These are phyloP conservation scores for Hydrophis major DNA, from an alignment of 2,797 vertebrate species.

Conservation along the genomic window DNA sequence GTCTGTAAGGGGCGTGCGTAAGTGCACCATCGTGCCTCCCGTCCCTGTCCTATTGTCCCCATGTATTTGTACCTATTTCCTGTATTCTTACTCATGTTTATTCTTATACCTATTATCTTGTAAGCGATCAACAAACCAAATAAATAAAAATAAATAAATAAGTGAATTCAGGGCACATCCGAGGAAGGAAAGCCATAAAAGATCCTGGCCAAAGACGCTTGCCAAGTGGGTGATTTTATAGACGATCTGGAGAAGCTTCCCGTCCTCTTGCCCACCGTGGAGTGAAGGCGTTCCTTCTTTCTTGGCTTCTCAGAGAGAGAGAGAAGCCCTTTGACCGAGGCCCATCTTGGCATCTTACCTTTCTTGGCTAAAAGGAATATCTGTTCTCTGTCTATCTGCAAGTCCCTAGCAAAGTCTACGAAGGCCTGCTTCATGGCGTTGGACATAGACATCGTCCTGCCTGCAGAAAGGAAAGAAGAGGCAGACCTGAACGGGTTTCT, in stretches of 20 bases:
- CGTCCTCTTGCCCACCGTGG: background rate
- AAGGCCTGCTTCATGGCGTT: fast-evolving
- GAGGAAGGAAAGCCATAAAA: background rate
- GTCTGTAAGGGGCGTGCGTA: too few species aligned
- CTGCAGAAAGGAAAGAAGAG: background rate
- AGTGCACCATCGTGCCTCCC: too few species aligned
- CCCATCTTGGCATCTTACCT: background rate
- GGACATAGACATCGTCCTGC: fast-evolving
- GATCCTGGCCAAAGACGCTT: background rate
- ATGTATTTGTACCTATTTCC: too few species aligned
- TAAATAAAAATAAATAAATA: too few species aligned
- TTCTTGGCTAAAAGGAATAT: background rate
- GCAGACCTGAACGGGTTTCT: fast-evolving
- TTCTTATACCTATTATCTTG: too few species aligned
- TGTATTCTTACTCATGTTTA: too few species aligned
- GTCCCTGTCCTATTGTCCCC: too few species aligned
- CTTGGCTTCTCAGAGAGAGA: background rate
- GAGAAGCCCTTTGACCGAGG: background rate
- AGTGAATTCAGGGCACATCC: background rate
- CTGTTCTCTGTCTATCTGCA: background rate
- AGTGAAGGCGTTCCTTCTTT: background rate
- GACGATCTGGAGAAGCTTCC: background rate
- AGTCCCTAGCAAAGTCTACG: fast-evolving
- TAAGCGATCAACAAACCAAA: too few species aligned
- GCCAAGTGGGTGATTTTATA: background rate